phyloP scores from a whole-genome alignment of 2,797 vertebrate species.

The Megalops cyprinoides region DNA sequence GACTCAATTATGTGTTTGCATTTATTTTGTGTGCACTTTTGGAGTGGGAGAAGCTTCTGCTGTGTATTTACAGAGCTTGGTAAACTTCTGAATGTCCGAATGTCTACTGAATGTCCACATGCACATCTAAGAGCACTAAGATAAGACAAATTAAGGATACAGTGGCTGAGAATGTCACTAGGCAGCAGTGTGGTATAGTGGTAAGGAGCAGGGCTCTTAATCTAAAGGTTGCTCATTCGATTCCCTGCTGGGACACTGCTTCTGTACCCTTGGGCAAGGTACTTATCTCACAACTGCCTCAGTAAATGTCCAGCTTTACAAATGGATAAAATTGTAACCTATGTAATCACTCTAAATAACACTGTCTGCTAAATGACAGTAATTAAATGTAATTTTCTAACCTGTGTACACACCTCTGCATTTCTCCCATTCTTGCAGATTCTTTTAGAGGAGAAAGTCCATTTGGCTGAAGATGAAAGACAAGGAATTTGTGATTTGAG shows the following conservation, averaged over 20 bases:
- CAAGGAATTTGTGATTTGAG: slow-evolving; percentile 56
- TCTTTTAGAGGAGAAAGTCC: slow-evolving; percentile 37
- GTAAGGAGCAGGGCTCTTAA: no score
- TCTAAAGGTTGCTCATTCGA: no score
- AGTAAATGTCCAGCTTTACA: no score
- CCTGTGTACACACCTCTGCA: not conserved
- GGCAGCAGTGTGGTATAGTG: no score
- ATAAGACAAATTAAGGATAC: slow-evolving; percentile 29
- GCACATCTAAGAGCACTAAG: not conserved
- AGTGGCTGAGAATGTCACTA: no score
- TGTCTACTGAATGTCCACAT: not conserved
- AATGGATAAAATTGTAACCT: no score
- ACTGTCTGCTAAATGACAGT: no score
- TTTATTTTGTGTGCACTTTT: not conserved
- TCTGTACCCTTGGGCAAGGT: no score
- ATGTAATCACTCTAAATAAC: no score
- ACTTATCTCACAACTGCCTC: no score
- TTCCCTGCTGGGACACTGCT: no score
- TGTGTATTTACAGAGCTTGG: not conserved
- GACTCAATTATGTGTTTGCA: not conserved
- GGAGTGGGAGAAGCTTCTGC: not conserved
- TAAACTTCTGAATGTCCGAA: not conserved
- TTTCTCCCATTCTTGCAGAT: slow-evolving; percentile 37
- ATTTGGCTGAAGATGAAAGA: slow-evolving; percentile 54
- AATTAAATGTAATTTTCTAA: slow-evolving; percentile 10